Conservation (phyloP, 1,140 invertebrate genomes). For the Mycetomoellerius zeteki region DNA sequence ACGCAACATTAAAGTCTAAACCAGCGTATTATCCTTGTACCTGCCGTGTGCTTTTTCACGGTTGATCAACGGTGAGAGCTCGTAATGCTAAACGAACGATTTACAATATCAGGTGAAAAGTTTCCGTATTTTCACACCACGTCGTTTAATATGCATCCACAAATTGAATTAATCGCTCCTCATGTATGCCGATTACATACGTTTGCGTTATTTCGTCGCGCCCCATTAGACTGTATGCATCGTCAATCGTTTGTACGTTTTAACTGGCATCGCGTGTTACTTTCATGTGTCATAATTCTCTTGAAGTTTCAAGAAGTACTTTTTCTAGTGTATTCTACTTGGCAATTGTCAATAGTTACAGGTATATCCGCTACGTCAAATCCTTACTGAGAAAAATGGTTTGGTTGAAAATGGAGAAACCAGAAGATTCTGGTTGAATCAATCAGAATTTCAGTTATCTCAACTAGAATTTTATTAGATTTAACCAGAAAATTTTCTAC, state of each 20-base stretch:
- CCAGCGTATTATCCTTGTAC: not conserved
- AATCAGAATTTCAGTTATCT: no score
- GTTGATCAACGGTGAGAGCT: conserved; percentile 37
- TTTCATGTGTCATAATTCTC: not conserved
- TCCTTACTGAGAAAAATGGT: no score
- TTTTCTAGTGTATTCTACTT: not conserved
- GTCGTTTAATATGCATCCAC: not conserved
- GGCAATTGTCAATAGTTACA: not conserved
- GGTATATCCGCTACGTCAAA: not conserved
- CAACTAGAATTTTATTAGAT: no score
- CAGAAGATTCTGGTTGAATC: no score
- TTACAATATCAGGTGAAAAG: conserved; percentile 34
- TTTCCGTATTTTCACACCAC: conserved; percentile 37
- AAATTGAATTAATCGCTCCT: conserved; percentile 30
- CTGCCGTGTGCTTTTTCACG: conserved; percentile 21
- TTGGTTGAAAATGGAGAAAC: no score
- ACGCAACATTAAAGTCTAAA: conserved; percentile 26
- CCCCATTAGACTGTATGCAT: not conserved
- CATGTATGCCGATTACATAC: not conserved
- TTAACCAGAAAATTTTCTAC: no score
- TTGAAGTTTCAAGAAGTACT: not conserved
- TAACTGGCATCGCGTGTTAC: conserved; percentile 14
- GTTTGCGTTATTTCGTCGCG: conserved; percentile 27
- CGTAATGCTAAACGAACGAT: not conserved
- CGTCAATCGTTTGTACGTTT: not conserved